Evolutionary conservation across 2,113 vertebrate species (phyloP).

Genomic region (Asarcornis scutulata): DNA sequence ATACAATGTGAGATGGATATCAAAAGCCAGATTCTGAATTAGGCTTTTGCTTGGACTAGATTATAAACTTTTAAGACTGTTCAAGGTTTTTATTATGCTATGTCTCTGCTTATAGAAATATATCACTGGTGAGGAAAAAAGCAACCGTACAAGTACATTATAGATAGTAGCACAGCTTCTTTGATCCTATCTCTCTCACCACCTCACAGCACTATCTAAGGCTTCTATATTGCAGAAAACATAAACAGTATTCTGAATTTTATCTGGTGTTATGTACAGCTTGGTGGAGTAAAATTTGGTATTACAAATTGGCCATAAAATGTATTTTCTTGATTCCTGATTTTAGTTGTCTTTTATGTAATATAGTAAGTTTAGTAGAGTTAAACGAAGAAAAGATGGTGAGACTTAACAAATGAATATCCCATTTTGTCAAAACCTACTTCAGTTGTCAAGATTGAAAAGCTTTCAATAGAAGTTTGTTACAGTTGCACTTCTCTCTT

Average conservation of each 20-base stretch:
- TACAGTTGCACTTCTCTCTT: background rate
- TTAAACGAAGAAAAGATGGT: background rate
- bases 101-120: background rate
- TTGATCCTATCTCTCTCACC: background rate
- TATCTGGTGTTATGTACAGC: background rate
- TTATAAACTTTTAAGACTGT: background rate
- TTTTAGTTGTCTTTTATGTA: background rate
- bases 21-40: background rate
- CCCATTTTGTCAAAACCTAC: background rate
- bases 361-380: background rate
- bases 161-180: background rate
- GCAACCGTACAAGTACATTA: background rate
- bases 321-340: background rate
- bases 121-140: background rate
- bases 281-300: background rate
- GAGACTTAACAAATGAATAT: background rate
- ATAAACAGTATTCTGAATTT: background rate
- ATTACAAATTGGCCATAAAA: background rate
- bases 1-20: background rate
- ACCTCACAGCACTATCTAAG: background rate
- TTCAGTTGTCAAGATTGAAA: background rate
- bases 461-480: background rate
- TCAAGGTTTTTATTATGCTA: background rate
- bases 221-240: background rate
- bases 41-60: background rate